phyloP scores from a whole-genome alignment of 2,797 vertebrate genomes.

The Acrossocheilus wenchowensis region DNA sequence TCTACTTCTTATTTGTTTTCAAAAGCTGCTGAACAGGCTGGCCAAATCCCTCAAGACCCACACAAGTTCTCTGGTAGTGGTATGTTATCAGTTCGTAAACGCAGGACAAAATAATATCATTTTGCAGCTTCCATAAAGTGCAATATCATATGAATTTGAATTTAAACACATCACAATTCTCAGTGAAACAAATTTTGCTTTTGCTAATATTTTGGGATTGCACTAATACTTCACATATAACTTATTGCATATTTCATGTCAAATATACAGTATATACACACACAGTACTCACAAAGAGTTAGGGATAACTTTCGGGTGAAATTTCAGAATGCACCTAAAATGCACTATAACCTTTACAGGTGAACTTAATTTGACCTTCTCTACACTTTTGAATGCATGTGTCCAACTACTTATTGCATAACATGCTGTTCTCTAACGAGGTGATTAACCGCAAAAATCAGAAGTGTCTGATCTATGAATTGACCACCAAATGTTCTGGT shows the following conservation, averaged over 20 bases:
- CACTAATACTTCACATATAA: not conserved
- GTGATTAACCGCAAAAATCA: no score
- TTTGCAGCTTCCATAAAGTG: not conserved
- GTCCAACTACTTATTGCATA: no score
- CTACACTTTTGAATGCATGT: no score
- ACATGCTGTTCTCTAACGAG: no score
- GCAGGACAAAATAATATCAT: not conserved
- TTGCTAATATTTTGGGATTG: not conserved
- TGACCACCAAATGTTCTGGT: no score
- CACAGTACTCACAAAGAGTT: no score
- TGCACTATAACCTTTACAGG: no score
- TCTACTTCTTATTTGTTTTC: conserved; percentile 4
- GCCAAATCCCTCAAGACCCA: not conserved
- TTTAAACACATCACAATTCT: not conserved
- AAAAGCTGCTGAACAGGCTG: not conserved
- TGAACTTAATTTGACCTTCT: no score
- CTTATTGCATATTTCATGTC: not conserved
- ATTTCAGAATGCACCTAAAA: no score
- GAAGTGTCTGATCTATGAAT: no score
- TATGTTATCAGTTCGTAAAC: not conserved
- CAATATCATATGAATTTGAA: not conserved
- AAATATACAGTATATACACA: no score
- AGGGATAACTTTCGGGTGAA: no score
- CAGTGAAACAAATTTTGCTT: not conserved
- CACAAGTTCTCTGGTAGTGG: not conserved